phyloP scores from a whole-genome alignment of 2,113 vertebrate species.

The Rhinoptilus africanus region DNA sequence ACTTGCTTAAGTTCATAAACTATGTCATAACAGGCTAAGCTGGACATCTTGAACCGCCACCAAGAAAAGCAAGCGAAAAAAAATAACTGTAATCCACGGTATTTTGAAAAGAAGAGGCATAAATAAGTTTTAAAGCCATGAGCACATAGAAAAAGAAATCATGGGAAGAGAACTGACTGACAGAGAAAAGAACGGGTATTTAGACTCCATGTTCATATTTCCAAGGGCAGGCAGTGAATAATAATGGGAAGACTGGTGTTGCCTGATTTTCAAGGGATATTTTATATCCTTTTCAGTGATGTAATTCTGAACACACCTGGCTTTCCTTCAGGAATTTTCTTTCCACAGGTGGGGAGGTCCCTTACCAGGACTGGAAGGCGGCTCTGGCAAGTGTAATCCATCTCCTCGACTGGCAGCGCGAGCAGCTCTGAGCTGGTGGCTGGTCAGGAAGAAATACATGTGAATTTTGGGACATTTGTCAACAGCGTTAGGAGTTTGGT shows the following conservation, averaged over 20 bases:
- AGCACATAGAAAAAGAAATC: not conserved
- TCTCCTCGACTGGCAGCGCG: not conserved
- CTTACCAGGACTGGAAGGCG: not conserved
- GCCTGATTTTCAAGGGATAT: not conserved
- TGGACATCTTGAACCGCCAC: not conserved
- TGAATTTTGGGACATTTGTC: constrained; percentile 10
- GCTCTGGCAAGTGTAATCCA: not conserved
- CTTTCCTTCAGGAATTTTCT: not conserved
- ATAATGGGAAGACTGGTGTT: not conserved
- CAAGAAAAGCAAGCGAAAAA: not conserved
- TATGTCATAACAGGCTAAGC: constrained; percentile 1
- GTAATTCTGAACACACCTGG: not conserved
- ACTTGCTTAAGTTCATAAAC: constrained; percentile 15
- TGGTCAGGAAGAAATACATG: not conserved
- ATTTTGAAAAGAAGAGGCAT: not conserved
- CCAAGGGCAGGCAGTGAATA: not conserved
- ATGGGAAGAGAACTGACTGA: not conserved
- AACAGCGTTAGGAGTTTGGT: not conserved
- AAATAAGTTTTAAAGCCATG: constrained; percentile 28
- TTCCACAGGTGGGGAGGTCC: rapidly evolving
- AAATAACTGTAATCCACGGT: not conserved
- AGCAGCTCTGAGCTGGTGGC: not conserved
- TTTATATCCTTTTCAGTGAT: not conserved
- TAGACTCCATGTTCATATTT: not conserved
- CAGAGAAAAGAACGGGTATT: not conserved